Conservation (phyloP, 37 sponge, comb jelly and placozoan genomes). For the Amphimedon queenslandica region DNA sequence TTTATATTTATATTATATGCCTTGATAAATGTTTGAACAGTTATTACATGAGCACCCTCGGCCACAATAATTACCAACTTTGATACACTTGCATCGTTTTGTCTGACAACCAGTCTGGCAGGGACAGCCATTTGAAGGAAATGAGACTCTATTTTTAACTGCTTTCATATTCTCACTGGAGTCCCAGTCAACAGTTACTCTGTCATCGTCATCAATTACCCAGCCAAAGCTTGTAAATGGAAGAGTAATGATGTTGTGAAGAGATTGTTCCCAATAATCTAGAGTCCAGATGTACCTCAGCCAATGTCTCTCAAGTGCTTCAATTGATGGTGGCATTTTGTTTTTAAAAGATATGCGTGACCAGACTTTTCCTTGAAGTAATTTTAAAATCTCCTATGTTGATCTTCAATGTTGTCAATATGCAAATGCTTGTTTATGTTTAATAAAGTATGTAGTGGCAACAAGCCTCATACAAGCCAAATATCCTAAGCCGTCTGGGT, state of each 20-base stretch:
- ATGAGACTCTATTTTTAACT: background rate
- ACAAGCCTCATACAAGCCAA: no score
- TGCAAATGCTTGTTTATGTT: background rate
- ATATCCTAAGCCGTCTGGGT: background rate
- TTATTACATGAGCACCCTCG: slow-evolving; percentile 10
- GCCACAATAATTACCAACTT: background rate
- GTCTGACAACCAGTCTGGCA: slow-evolving; percentile 9
- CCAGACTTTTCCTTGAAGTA: background rate
- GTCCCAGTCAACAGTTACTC: slow-evolving; percentile 4
- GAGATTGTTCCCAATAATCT: background rate
- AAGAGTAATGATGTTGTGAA: background rate
- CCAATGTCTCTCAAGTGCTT: background rate
- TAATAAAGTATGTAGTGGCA: no score
- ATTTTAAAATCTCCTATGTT: background rate
- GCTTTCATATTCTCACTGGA: background rate
- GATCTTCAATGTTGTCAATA: background rate
- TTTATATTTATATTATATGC: no score
- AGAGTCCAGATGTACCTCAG: background rate
- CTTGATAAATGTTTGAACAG: no score
- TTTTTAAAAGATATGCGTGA: background rate
- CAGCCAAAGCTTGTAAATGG: background rate
- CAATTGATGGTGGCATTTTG: background rate
- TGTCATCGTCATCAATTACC: background rate
- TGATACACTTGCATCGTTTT: background rate
- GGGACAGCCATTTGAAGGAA: background rate